A percentile compares a stretch with the other conserved stretches of the same genome.
These are phyloP conservation scores for Anolis apletophallus DNA, from an alignment of 2,797 vertebrate genomes.

Conservation along the genomic window DNA sequence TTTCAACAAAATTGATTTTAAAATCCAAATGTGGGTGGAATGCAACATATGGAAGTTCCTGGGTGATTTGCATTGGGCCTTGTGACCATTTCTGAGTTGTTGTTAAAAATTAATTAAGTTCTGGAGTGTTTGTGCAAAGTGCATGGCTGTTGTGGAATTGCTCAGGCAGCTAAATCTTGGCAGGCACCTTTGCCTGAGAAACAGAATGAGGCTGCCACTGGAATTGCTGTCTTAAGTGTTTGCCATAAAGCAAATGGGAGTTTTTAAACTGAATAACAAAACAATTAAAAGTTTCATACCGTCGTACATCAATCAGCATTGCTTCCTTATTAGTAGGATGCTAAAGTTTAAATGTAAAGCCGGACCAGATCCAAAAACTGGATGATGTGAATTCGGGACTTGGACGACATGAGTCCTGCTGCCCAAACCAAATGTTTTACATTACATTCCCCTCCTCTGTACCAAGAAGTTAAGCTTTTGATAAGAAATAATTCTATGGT, in stretches of 20 bases:
- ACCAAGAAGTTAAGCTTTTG: background rate
- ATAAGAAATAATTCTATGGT: background rate
- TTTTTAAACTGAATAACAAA: background rate
- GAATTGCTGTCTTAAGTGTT: background rate
- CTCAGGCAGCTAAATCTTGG: background rate
- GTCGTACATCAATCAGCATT: too few species aligned
- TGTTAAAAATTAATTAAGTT: constrained; percentile 11
- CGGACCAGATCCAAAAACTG: background rate
- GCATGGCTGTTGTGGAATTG: background rate
- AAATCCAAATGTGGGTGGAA: background rate
- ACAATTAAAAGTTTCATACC: background rate
- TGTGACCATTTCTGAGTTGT: background rate
- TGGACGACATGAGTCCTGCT: too few species aligned
- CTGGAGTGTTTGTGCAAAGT: background rate
- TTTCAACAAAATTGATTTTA: background rate
- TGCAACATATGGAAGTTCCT: background rate
- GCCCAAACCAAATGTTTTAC: background rate
- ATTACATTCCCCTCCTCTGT: background rate
- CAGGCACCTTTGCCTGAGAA: background rate
- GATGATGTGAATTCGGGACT: background rate
- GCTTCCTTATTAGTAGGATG: background rate
- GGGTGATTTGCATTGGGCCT: background rate
- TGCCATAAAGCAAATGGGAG: background rate
- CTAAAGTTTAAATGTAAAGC: background rate
- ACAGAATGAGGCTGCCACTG: background rate